Evolutionary conservation across 2,113 vertebrate genomes (phyloP).

Genomic region (Nothocercus nigrocapillus): DNA sequence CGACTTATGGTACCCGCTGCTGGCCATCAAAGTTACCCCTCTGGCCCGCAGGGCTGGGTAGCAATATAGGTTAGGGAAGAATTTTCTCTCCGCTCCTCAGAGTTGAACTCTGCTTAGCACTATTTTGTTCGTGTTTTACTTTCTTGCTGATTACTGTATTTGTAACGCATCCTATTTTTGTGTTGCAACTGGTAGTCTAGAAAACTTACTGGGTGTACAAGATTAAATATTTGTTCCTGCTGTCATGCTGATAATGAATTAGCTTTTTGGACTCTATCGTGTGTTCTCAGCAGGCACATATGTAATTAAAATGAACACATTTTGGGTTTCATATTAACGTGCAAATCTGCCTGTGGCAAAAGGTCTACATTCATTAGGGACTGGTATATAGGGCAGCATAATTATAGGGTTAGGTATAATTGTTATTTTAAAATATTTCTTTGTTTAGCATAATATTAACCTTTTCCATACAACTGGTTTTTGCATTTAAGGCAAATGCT

Average conservation of each 20-base stretch:
- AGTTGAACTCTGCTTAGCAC: not conserved
- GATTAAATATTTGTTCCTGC: constrained; percentile 46
- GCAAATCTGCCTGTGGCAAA: constrained; percentile 53
- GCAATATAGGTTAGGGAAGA: too few relatives aligned
- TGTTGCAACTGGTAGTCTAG: constrained; percentile 30
- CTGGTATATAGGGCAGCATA: not conserved
- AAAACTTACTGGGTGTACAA: constrained; percentile 32
- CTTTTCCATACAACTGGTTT: not conserved
- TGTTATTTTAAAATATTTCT: not conserved
- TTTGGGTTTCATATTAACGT: constrained; percentile 45
- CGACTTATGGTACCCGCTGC: not conserved
- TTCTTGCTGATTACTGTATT: not conserved
- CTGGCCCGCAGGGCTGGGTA: not conserved
- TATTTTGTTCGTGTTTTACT: not conserved
- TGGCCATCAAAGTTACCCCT: not conserved
- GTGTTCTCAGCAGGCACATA: constrained; percentile 65
- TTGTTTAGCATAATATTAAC: not conserved
- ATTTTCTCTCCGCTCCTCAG: not conserved
- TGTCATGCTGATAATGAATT: constrained; percentile 63
- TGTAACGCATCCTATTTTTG: not conserved
- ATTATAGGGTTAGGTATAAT: constrained; percentile 24
- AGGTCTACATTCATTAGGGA: constrained; percentile 58
- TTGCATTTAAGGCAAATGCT: not conserved
- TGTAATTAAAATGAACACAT: constrained; percentile 57
- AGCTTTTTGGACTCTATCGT: constrained; percentile 57